Percentiles rank a stretch among this genome's conserved stretches.
Evolutionary conservation across 2,113 vertebrate species (phyloP).

Genomic region (Megalops atlanticus): DNA sequence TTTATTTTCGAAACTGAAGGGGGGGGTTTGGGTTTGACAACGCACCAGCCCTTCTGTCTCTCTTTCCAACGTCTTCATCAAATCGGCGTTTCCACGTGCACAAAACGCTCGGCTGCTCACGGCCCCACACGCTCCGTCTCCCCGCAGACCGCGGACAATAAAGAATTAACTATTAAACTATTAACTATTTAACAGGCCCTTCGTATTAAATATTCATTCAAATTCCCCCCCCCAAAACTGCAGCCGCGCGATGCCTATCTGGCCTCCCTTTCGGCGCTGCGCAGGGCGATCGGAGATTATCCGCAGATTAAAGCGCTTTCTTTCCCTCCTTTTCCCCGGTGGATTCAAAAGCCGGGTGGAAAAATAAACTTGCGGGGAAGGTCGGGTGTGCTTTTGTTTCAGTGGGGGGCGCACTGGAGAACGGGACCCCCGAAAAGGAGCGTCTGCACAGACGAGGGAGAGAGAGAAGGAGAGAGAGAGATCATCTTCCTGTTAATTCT

Average conservation of each 20-base stretch:
- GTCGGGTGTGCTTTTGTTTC: conserved; percentile 58
- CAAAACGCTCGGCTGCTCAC: conserved; percentile 38
- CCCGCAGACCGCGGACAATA: conserved; percentile 52
- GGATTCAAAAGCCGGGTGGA: conserved; percentile 44
- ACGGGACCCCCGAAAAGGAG: conserved; percentile 44
- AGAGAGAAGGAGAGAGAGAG: background rate
- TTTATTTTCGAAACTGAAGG: conserved; percentile 1
- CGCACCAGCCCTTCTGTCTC: background rate
- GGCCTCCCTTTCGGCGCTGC: conserved; percentile 38
- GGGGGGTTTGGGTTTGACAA: no score
- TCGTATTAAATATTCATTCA: conserved; percentile 74
- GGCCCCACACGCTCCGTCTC: conserved; percentile 57
- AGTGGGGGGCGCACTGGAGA: conserved; percentile 45
- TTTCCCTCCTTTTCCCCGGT: conserved; percentile 38
- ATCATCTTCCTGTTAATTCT: conserved; percentile 37
- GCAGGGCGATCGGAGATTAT: conserved; percentile 54
- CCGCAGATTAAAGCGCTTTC: conserved; percentile 40
- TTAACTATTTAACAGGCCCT: conserved; percentile 69
- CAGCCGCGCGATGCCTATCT: conserved; percentile 49
- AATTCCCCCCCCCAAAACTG: conserved; percentile 48
- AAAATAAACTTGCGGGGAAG: conserved; percentile 46
- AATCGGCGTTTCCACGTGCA: background rate
- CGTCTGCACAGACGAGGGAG: conserved; percentile 36
- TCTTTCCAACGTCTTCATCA: background rate
- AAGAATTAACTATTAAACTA: conserved; percentile 54